Conservation (phyloP, 1,140 invertebrate genomes). For the Doryteuthis pealeii region DNA sequence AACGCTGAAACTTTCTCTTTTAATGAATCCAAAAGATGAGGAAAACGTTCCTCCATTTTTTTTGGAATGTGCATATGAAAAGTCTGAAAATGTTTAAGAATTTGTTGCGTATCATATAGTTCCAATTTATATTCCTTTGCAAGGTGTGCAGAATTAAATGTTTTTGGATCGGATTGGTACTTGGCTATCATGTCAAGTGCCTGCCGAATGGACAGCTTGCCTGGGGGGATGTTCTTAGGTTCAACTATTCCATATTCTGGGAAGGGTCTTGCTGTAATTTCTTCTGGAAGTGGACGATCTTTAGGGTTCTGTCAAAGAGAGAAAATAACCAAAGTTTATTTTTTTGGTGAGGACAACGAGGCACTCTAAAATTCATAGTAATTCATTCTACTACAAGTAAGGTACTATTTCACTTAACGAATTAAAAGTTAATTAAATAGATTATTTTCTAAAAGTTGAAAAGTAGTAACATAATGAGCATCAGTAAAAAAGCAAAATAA, state of each 20-base stretch:
- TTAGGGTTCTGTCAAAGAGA: neutral
- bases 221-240: constrained; percentile 45
- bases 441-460: too few species aligned
- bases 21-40: constrained; percentile 17
- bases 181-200: constrained; percentile 66
- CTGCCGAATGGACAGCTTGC: constrained; percentile 57
- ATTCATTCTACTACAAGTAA: neutral
- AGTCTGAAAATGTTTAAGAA: constrained; percentile 29
- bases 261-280: constrained; percentile 49
- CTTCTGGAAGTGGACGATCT: constrained; percentile 58
- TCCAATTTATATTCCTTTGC: constrained; percentile 71
- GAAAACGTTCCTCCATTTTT: constrained; percentile 24
- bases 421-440: too few species aligned
- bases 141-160: constrained; percentile 65
- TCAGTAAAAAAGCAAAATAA: too few species aligned
- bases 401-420: too few species aligned
- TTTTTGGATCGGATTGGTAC: constrained; percentile 66
- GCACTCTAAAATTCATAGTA: neutral
- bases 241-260: constrained; percentile 57
- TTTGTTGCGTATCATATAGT: constrained; percentile 50
- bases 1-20: neutral
- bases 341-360: neutral
- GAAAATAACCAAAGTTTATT: neutral
- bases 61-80: constrained; percentile 30
- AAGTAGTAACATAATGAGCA: too few species aligned